Evolutionary conservation across 1,140 invertebrate genomes (phyloP).

Genomic region (Atta cephalotes): DNA sequence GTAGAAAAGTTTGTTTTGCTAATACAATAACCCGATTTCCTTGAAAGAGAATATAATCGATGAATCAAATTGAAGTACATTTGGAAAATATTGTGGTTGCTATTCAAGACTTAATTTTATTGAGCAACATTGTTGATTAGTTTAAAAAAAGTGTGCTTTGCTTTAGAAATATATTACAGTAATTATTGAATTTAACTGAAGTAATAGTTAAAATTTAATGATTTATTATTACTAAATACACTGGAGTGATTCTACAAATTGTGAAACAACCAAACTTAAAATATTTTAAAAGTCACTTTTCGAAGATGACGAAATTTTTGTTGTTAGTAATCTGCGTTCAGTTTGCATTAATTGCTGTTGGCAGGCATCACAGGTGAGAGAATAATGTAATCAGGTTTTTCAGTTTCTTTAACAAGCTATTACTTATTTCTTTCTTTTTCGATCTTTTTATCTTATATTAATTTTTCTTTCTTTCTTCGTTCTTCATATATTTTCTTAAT

Average conservation of each 20-base stretch:
- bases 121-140: not conserved
- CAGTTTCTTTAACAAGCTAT: not conserved
- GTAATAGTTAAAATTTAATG: not conserved
- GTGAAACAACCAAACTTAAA: not conserved
- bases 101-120: not conserved
- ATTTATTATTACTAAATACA: not conserved
- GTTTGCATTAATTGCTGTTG: conserved; percentile 44
- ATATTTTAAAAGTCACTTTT: not conserved
- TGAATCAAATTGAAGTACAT: not conserved
- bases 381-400: conserved; percentile 1
- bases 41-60: not conserved
- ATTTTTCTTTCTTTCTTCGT: not conserved
- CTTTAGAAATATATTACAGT: not conserved
- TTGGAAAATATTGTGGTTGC: not conserved
- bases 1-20: not conserved
- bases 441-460: not conserved
- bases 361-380: conserved; percentile 75
- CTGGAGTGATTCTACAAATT: not conserved
- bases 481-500: not conserved
- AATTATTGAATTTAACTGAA: not conserved
- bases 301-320: conserved; percentile 67
- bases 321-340: conserved; percentile 61
- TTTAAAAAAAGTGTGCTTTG: not conserved
- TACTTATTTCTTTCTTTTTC: not conserved
- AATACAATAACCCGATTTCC: not conserved